Evolutionary conservation across 1,140 invertebrate species (phyloP).

Genomic region (Heliothis subflexa): DNA sequence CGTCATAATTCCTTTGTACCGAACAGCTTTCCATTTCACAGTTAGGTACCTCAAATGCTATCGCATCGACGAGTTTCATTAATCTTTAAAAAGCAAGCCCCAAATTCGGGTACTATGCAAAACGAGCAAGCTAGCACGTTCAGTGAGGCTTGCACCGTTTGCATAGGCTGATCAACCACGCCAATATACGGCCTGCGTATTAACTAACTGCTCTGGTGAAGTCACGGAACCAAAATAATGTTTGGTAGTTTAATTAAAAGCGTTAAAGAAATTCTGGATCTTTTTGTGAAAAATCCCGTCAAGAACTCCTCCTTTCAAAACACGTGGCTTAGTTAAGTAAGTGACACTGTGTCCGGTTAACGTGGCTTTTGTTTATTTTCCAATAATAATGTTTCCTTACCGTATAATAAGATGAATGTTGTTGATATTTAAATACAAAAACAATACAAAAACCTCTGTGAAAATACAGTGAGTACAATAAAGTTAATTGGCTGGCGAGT

Average conservation of each 20-base stretch:
- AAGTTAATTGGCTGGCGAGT: no score
- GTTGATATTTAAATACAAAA: no score
- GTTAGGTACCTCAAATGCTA: neutral
- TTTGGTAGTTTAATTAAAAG: neutral
- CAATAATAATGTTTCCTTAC: no score
- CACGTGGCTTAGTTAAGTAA: no score
- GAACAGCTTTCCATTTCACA: neutral
- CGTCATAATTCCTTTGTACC: neutral
- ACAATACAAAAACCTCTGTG: no score
- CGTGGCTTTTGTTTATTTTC: no score
- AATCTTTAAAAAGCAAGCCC: slow-evolving; percentile 24
- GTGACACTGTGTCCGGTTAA: no score
- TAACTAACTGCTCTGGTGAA: neutral
- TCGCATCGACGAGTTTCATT: slow-evolving; percentile 10
- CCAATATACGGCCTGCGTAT: slow-evolving; percentile 2
- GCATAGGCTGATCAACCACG: slow-evolving; percentile 21
- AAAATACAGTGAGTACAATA: no score
- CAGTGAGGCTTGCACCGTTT: slow-evolving; percentile 14
- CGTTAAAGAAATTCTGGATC: neutral
- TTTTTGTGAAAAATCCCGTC: no score
- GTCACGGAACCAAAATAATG: slow-evolving; percentile 3
- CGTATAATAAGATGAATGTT: no score
- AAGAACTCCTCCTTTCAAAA: no score
- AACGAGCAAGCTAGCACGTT: slow-evolving; percentile 26
- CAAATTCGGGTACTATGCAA: slow-evolving; percentile 4